Evolutionary conservation across 2,113 vertebrate genomes (phyloP), one percentile per base, ranked within the genome.

Genomic region (Neomonachus schauinslandi): DNA sequence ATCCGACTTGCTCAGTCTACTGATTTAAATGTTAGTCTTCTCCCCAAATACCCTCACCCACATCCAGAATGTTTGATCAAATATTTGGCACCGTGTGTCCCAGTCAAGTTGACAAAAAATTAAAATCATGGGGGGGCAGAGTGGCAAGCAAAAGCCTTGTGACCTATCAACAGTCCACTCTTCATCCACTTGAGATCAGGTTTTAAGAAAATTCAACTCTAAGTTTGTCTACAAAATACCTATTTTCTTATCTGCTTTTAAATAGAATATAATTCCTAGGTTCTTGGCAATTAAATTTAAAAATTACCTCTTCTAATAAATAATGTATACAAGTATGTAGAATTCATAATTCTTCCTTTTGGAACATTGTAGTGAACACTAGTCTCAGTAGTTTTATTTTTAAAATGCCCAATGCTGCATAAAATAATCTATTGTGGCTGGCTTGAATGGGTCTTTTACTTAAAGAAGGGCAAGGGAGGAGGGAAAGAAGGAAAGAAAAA

Each of bases 201-300:
- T 24, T 91, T 89, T 22, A 87, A 87, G 49, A 90, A 82, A 95
- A 67, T 10, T 79, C 16, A 72, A 33, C 18, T 71, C 18, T 49
- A 71, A 59, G 15, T 51, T 15, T 83, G 7, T 55, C n/a, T 57
- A 61, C 4, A 92, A 96, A 76, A 88, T 42, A 51, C 8, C 2
- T 42, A 51, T 72, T 92, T 72, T 79, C 84, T 95, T 72, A 87
- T n/a, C 61, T 95, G 57, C 6, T 81, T 96, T 89, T 92, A 49
- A n/a, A 79, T 7, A 69, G 42, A 83, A 76, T 13, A 61, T 31
- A 80, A 63, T 82, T 69, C n/a, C 92, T 86, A 63, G 77, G 53
- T 85, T n/a, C 51, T 89, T 93, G 76, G 26, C 4, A 95, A 95
- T 36, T 67, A 72, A n/a, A 87, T 76, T 77, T 51, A 39, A 84